A percentile compares a stretch with the other conserved stretches of the same genome.
phyloP scores from a whole-genome alignment of 2,113 vertebrate species.

The Seriola quinqueradiata region DNA sequence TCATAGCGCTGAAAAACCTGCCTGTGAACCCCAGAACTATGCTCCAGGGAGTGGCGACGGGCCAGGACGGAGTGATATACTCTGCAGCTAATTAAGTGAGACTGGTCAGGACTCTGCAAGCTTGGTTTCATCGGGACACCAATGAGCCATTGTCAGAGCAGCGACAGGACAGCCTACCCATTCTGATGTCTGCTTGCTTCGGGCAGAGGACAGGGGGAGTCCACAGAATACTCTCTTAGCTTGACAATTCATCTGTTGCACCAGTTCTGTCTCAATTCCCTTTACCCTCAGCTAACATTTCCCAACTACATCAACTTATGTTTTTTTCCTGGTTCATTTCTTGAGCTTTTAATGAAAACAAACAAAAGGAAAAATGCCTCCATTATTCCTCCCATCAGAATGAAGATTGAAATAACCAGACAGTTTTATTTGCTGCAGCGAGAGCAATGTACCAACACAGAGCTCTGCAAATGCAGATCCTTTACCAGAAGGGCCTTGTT shows the following conservation, averaged over 20 bases:
- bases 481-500: conserved; percentile 76
- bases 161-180: conserved; percentile 44
- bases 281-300: background rate
- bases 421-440: conserved; percentile 55
- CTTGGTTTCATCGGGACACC: conserved; percentile 77
- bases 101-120: conserved; percentile 70
- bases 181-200: conserved; percentile 45
- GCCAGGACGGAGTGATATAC: conserved; percentile 75
- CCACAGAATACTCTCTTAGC: conserved; percentile 39
- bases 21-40: conserved; percentile 83
- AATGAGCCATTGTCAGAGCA: conserved; percentile 73
- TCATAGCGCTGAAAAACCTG: conserved; percentile 81
- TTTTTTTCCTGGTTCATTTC: conserved; percentile 18
- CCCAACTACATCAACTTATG: conserved; percentile 37
- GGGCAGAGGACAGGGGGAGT: conserved; percentile 25
- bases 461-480: conserved; percentile 60
- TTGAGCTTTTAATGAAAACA: conserved; percentile 54
- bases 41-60: conserved; percentile 78
- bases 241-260: conserved; percentile 41
- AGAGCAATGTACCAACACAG: conserved; percentile 51
- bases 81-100: conserved; percentile 80
- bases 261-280: conserved; percentile 6
- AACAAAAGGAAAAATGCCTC: conserved; percentile 40
- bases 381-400: conserved; percentile 35
- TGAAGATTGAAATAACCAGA: conserved; percentile 59